Evolutionary conservation across 2,888 invertebrate genomes (phyloP).

Genomic region (Plusia festucae): DNA sequence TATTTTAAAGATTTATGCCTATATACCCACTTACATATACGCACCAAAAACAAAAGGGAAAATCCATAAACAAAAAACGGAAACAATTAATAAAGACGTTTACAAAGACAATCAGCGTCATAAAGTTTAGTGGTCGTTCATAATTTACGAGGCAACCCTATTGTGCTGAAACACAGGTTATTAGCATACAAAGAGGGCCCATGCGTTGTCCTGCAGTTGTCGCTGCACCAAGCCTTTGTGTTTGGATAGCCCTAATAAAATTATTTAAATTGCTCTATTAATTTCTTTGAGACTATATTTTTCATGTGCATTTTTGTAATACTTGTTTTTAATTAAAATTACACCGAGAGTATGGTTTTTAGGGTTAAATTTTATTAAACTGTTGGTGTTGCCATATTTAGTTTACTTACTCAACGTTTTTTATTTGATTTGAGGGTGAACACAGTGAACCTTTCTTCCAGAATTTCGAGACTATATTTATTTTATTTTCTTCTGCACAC

Average conservation of each 20-base stretch:
- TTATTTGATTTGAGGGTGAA: no score
- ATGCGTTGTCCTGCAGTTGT: constrained; percentile 64
- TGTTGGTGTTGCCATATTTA: neutral
- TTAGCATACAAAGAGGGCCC: constrained; percentile 79
- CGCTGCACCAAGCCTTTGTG: constrained; percentile 65
- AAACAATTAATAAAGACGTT: constrained; percentile 38
- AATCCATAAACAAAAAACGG: constrained; percentile 20
- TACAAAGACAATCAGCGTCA: constrained; percentile 41
- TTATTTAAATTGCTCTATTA: constrained; percentile 75
- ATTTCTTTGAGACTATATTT: constrained; percentile 53
- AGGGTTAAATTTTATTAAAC: neutral
- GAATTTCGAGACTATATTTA: no score
- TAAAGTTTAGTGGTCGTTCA: constrained; percentile 32
- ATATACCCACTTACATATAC: neutral
- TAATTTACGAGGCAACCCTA: constrained; percentile 65
- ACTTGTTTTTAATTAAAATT: constrained; percentile 39
- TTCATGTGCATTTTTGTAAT: constrained; percentile 28
- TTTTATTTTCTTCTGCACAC: no score
- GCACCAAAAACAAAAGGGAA: neutral
- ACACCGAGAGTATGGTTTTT: constrained; percentile 7
- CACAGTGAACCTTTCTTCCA: no score
- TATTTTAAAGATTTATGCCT: no score
- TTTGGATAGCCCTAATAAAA: constrained; percentile 75
- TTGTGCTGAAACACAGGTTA: constrained; percentile 69
- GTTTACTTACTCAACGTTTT: no score